Base-by-base conservation (phyloP, 2,888 invertebrate genomes). In the Zhuqinia jingwanae region DNA sequence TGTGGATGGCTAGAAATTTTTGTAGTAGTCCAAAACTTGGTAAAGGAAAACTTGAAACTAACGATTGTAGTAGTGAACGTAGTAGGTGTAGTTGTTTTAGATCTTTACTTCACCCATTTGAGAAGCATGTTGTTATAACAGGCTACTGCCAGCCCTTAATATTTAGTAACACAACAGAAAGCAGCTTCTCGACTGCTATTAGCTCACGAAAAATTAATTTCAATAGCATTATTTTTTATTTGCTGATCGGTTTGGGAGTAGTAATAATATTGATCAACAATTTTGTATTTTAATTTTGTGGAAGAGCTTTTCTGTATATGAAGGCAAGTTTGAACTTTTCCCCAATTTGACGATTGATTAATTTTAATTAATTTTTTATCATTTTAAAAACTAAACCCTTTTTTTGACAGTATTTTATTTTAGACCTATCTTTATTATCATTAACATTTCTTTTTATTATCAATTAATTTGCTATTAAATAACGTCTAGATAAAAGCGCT, bases 11-110 rank as follows among this genome's bases (percentile, higher is more conserved):
- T 42, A 81, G 30, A 47, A 5, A 58, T 60, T 83, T 53, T 53
- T 45, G 36, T 76, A 11, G 17, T 79, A 79, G 17, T 53, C 30
- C 6, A 36, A n/a, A 36, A 8, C 8, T 53, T 36, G 83, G 83
- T 77, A 60, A 63, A 30, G 77, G 65, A 68, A 53, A 56, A 60
- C 2, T 2, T 60, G 20, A 13, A 11, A 47, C 50, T 83, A 83
- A 75, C 53, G 15, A 50, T n/a, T n/a, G n/a, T n/a, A 27, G 20
- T 50, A 30, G 78, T 25, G 50, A 17, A 17, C 56, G 15, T 68
- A 36, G 50, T 73, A 68, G 27, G 20, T 76, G 77, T 56, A 84
- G 20, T 25, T 77, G 76, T 58, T 77, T 68, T 77, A 84, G 84
- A 84, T 56, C 68, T 6, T 3, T 27, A 30, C 77, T 84, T 65